Evolutionary conservation across 2,113 vertebrate genomes (phyloP), one percentile per base, ranked within the genome.

Genomic region (Chiloscyllium plagiosum): DNA sequence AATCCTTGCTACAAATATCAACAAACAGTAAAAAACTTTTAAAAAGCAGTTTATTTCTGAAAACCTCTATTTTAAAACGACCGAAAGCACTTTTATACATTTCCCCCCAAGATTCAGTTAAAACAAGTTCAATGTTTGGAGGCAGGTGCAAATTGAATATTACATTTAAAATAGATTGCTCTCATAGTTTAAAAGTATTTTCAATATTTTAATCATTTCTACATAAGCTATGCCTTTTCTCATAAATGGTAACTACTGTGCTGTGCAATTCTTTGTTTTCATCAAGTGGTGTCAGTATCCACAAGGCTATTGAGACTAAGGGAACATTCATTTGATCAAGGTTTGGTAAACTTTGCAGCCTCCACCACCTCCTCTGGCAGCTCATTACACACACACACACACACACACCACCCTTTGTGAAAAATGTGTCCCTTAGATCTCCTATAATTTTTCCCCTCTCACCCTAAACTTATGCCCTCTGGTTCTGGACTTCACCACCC

Each of bases 211-310:
- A 22, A 19, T 93, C 52, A 90, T 93, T 68, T 93, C 89, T n/a
- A 37, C 8, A 37, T 33, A 92, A 66, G 15, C 61, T 17, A 10
- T 93, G 61, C n/a, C 33, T 66, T 66, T 90, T 19, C 13, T 13
- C 19, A 33, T n/a, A 29, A 68, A 93, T 42, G 10, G 7, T 50
- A 42, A 94, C 37, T 1, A 24, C 8, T 72, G 26, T 29, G 13
- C 47, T 50, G 26, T 26, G 19, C 69, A 72, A 24, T 95, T 95
- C 69, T 52, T 26, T 47, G 72, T 4, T 95, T 95, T 4, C 47
- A 33, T 47, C 94, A 72, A 72, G 2, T 95, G 94, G 68, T 95
- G 94, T 68, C 94, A 95, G 94, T 69, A 95, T 95, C 94, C 68
- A 72, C 94, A 95, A 95, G 47, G 94, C 94, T 95, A 95, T 72